Evolutionary conservation across 2,113 vertebrate species (phyloP).

Genomic region (Damaliscus lunatus): DNA sequence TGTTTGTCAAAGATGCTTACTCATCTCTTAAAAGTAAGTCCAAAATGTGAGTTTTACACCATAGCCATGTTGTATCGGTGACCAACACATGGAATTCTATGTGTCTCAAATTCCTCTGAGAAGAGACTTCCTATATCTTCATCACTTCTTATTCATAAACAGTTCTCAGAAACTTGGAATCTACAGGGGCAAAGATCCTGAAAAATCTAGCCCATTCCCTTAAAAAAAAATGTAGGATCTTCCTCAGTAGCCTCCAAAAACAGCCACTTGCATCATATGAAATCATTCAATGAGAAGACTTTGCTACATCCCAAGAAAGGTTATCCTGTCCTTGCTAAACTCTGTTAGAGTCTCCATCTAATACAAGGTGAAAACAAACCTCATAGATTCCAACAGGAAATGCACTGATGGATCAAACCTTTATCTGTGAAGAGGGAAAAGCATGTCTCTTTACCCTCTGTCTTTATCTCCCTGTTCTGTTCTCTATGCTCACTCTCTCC

Average conservation of each 20-base stretch:
- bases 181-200: neutral
- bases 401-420: neutral
- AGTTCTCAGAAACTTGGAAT: neutral
- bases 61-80: neutral
- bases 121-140: neutral
- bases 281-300: neutral
- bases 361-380: neutral
- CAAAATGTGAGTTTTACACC: neutral
- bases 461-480: neutral
- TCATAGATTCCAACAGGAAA: neutral
- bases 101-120: neutral
- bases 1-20: neutral
- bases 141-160: neutral
- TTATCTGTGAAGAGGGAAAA: neutral
- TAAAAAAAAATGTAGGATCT: neutral
- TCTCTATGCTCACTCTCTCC: neutral
- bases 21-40: neutral
- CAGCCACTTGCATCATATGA: neutral
- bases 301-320: neutral
- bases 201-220: neutral
- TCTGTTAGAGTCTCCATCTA: neutral
- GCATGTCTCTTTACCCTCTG: neutral
- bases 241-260: neutral
- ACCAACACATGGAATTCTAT: neutral
- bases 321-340: neutral